Evolutionary conservation across 1,140 invertebrate species (phyloP), one percentile per base, ranked within the genome.

Genomic region (Scaptodrosophila lebanonensis): DNA sequence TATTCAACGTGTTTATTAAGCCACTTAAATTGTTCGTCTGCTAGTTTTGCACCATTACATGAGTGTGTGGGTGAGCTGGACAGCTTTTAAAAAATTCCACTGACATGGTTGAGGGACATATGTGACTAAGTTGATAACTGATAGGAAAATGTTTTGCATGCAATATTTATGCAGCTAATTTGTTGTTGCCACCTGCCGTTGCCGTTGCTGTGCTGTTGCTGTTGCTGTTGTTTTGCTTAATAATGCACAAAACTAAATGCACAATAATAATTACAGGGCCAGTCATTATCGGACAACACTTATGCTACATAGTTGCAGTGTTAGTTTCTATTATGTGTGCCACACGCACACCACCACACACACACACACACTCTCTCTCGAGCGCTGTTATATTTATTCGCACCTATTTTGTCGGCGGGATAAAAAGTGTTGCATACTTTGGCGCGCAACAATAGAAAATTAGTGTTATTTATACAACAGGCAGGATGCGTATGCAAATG

Each of bases 161-260:
- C n/a, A n/a, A n/a, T n/a, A n/a, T n/a, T n/a, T n/a, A n/a, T n/a
- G n/a, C n/a, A n/a, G n/a, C n/a, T n/a, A n/a, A n/a, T n/a, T n/a
- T n/a, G n/a, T n/a, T n/a, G n/a, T n/a, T n/a, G n/a, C n/a, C n/a
- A n/a, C n/a, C n/a, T n/a, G n/a, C n/a, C n/a, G n/a, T n/a, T n/a
- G n/a, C n/a, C n/a, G n/a, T n/a, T n/a, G n/a, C n/a, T n/a, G n/a
- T n/a, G n/a, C n/a, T n/a, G n/a, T n/a, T n/a, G n/a, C n/a, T n/a
- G n/a, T n/a, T n/a, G n/a, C n/a, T n/a, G n/a, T n/a, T n/a, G n/a
- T 62, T 69, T 63, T 70, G 75, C 66, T 82, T 83, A 83, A 83
- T 82, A 82, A 82, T 82, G 76, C 75, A 82, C 75, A 73, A 82
- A 79, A 79, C 73, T 79, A 79, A 79, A 82, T 82, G 75, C 75